Evolutionary conservation across 2,888 invertebrate species (phyloP), one percentile per base, ranked within the genome.

Genomic region (Petrolisthes cinctipes): DNA sequence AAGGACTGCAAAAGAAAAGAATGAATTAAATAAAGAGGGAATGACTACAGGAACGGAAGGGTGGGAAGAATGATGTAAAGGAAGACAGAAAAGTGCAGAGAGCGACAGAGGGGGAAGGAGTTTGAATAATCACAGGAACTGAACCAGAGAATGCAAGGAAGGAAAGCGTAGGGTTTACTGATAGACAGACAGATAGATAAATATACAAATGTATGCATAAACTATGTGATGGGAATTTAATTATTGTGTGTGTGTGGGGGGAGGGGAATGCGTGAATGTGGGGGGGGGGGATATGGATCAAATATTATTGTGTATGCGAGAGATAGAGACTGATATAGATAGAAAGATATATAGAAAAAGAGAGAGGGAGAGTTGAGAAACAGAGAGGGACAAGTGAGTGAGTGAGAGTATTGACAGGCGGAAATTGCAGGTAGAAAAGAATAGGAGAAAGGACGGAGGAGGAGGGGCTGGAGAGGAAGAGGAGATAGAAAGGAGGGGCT

Each of bases 131-230:
- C 37, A 37, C 37, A 37, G 37, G 37, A 37, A 37, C 37, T 37
- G 37, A 37, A 37, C 37, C 37, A 37, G 37, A 37, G 37, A 37
- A 37, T 37, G 37, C 37, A 54, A 37, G 20, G 54, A 20, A 37
- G 11, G 80, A 80, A 23, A n/a, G 78, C 6, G 37, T 11, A 17
- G 51, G 61, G 51, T 4, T 23, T 9, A 7, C 23, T 1, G 23
- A 66, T 9, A 20, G 81, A 81, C 57, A 80, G 80, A 54, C 23
- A 80, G n/a, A 75, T 20, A 17, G 23, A 37, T 23, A 61, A 37
- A 66, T 4, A n/a, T 17, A 81, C 17, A 23, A 37, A 37, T 37
- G 37, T 37, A 37, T 37, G 37, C 37, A 37, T 37, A 37, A 37
- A 37, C 37, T 37, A 37, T 37, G 37, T 37, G 37, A 37, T 37